Base-by-base conservation (phyloP, 2,797 vertebrate species). In the Platalea minor region DNA sequence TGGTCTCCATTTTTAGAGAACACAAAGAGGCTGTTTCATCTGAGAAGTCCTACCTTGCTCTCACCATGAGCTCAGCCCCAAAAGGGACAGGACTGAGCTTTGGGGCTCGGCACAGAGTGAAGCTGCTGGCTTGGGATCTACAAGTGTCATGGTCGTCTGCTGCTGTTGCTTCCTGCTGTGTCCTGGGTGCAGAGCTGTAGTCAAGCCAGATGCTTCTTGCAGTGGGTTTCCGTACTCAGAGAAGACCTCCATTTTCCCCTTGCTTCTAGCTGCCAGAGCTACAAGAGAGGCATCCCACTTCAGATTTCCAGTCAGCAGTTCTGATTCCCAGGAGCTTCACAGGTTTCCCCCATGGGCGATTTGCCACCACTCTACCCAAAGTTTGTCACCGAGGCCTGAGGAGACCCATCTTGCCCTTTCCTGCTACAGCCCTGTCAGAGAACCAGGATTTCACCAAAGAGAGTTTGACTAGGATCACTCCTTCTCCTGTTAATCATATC, bases 141-240 rank as follows among this genome's bases (percentile, higher is more conserved):
- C 3, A 4, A 33, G 50, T 21, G 23, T 15, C 26, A 18, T 1
- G 3, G 37, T 3, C 1, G 0, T 7, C 45, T 4, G 1, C 56
- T 41, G 37, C 25, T 18, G 9, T 9, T 33, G 13, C n/a, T 74
- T 80, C 26, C 15, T 9, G 1, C 39, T 12, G 8, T 24, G 24
- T 43, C 31, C 39, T 51, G 19, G 15, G 6, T 56, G 20, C 24
- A 86, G 68, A 67, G 20, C 19, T 67, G 21, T 13, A 74, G 26
- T 16, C 16, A 46, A 33, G 35, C 9, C 16, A 54, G 41, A 18
- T 1, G 2, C 2, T 73, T 69, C 9, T 4, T 2, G 0, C 4
- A 48, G 68, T 1, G 9, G 12, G 8, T 53, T 60, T 24, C 2
- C 19, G 28, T 16, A 19, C 45, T 45, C 72, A 28, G 6, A 78